These are phyloP conservation scores for Sebastes dallii DNA, from an alignment of 2,797 vertebrate genomes.

Conservation along the genomic window DNA sequence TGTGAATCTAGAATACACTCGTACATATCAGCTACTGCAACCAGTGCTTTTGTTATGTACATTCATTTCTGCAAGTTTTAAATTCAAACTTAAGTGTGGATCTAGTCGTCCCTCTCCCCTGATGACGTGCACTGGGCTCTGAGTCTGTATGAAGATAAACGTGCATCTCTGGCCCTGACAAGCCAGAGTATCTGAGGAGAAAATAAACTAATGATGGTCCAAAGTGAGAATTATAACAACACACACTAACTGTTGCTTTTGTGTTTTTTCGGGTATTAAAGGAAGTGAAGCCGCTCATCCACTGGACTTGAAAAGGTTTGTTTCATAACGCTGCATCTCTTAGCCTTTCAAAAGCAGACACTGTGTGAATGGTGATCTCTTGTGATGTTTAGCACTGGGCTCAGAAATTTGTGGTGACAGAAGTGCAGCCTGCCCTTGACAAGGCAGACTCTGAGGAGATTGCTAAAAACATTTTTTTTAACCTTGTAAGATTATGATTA, in stretches of 20 bases:
- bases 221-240: rapidly evolving
- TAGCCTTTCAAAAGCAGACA: neutral
- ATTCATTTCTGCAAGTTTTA: neutral
- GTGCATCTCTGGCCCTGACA: conserved; percentile 81
- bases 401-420: conserved; percentile 53
- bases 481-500: rapidly evolving
- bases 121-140: conserved; percentile 84
- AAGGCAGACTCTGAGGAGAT: conserved; percentile 57
- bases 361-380: neutral
- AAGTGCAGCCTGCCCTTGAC: conserved; percentile 71
- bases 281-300: rapidly evolving
- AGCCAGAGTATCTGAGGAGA: conserved; percentile 78
- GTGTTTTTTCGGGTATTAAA: neutral
- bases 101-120: conserved; percentile 41
- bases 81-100: neutral
- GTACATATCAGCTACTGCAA: neutral
- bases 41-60: neutral
- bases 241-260: neutral
- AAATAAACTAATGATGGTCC: rapidly evolving
- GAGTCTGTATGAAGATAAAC: conserved; percentile 50
- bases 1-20: neutral
- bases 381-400: conserved; percentile 75
- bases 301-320: conserved; percentile 15
- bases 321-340: rapidly evolving
- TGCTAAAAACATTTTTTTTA: rapidly evolving